Percentiles rank a stretch among this genome's conserved stretches.
phyloP scores from a whole-genome alignment of 2,113 vertebrate species.

The Macheiramphus alcinus region DNA sequence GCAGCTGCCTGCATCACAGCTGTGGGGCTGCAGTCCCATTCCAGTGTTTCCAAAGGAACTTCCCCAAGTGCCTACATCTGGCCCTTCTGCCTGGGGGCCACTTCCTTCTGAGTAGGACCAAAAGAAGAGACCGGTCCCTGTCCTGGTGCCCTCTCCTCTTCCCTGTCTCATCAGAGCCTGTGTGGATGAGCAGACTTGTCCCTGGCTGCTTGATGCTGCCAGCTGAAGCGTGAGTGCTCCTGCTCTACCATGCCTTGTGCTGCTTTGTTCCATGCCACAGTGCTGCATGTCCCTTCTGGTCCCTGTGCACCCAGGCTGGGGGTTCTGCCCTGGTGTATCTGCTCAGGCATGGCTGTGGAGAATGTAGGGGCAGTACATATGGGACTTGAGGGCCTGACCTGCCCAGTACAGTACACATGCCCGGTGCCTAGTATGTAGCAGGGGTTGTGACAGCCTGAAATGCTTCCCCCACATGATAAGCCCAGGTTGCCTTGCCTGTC shows the following conservation, averaged over 20 bases:
- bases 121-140: constrained; percentile 38
- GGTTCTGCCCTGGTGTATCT: background rate
- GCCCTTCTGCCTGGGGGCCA: constrained; percentile 26
- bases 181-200: background rate
- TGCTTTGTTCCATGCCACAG: constrained; percentile 39
- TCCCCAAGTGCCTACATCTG: constrained; percentile 68
- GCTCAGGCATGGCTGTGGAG: constrained; percentile 11
- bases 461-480: background rate
- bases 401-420: constrained; percentile 16
- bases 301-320: background rate
- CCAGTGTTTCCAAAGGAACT: constrained; percentile 65
- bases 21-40: constrained; percentile 38
- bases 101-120: constrained; percentile 60
- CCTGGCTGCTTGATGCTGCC: constrained; percentile 22
- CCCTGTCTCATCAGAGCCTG: background rate
- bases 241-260: constrained; percentile 47
- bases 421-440: background rate
- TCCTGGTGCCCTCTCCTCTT: constrained; percentile 42
- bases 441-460: background rate
- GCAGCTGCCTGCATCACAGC: constrained; percentile 57
- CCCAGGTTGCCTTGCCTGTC: background rate
- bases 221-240: background rate
- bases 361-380: background rate
- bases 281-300: constrained; percentile 12
- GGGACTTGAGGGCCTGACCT: background rate